Base-by-base conservation (phyloP, 2,888 invertebrate genomes). In the Tholera decimalis region DNA sequence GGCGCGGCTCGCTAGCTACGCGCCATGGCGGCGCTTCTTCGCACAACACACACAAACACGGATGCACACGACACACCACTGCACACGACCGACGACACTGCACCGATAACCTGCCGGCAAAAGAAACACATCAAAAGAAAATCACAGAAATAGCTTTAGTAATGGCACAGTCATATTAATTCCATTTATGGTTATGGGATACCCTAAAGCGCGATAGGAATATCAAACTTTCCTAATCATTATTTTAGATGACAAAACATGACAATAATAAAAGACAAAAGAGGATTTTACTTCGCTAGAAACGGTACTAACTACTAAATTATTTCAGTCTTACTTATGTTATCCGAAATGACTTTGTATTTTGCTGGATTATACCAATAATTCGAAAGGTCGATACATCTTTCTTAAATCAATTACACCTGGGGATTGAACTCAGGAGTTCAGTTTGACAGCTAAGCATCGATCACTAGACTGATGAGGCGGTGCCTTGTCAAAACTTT, bases 1-100 rank as follows among this genome's bases (percentile, higher is more conserved):
- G 83, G 84, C 89, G 88, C 87, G 88, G 87, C 86, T 89, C 92
- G 93, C 91, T 95, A 94, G 92, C 94, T 94, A 79, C 90, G 89
- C 86, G 89, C 89, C 92, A 90, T 89, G 53, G 73, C 77, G 86
- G 85, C 85, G 80, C 85, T 79, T 79, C 77, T 81, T 84, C 85
- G 81, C 89, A 84, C 88, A 71, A 75, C 86, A 85, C 81, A 71
- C 71, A 83, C 79, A 82, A 84, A 85, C 88, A 83, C 87, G 86
- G 88, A 87, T 85, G 84, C 84, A 85, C 91, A 86, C 88, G 74
- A 75, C 87, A 87, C 87, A 78, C 80, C 88, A 89, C 88, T 84
- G 74, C 85, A 84, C 84, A 84, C 83, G 81, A 73, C 77, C 80
- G 84, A 87, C 83, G 83, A 82, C 88, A 89, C 89, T 85, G 82